Evolutionary conservation across 2,113 vertebrate genomes (phyloP), one percentile per base, ranked within the genome.

Genomic region (Aphelocoma coerulescens): DNA sequence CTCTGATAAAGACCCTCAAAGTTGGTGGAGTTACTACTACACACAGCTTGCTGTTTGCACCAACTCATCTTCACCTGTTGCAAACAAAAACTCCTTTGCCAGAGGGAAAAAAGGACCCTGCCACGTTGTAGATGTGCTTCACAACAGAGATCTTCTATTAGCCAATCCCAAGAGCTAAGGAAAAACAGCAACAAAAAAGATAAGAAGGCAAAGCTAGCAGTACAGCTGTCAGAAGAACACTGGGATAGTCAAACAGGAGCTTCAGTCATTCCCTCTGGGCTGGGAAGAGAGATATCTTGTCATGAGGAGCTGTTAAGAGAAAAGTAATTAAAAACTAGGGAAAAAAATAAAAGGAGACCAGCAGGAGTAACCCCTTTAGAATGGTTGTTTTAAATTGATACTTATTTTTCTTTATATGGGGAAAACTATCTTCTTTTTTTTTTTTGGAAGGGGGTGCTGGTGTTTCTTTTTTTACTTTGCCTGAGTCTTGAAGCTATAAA

Each of bases 371-470:
- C 6, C 16, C 2, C 5, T 65, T 30, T 66, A 61, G 58, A 91
- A 27, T 2, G 41, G 30, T 52, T 58, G 7, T n/a, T 94, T 88
- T 73, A 66, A 92, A 89, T 61, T 62, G 24, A 9, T 65, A 26
- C 4, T 26, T 10, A 28, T 49, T 92, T 94, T 92, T 16, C 30
- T 74, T 68, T 68, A 15, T 26, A 18, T 61, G 11, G 7, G 7
- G 18, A 67, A 78, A 82, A 52, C 5, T 6, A 2, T 17, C 5
- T 4, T 12, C 6, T 46, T 22, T 46, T 21, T 21, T 17, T 16
- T 11, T 7, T 43, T 48, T 52, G 20, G 1, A 3, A 6, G 2
- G 3, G 3, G 1, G 1, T 22, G 14, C 11, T 55, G 41, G 3
- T 74, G 21, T 69, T 59, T 54, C 19, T 55, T 72, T 7, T 63